Evolutionary conservation across 2,797 vertebrate genomes (phyloP), one percentile per base, ranked within the genome.

Genomic region (Argentina silus): DNA sequence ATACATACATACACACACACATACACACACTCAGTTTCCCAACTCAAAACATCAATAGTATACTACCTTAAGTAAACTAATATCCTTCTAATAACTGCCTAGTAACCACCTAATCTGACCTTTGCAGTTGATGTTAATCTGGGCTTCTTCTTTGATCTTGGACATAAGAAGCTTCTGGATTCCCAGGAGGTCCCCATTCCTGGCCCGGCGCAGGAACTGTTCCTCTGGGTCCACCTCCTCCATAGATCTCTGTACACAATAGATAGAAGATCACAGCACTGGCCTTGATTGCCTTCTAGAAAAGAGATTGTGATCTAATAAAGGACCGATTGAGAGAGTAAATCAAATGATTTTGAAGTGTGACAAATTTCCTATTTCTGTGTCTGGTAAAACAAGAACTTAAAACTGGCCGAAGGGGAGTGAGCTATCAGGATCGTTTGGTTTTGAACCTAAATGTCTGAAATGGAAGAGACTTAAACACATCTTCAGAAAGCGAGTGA

Each of bases 121-220:
- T 97, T 98, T 99, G 91, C 97, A 99, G 83, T 99, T 96, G 74
- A 99, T 95, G 85, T 97, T 92, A 78, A 97, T 92, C 23, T 75
- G 85, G 3, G 82, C 81, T 72, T 95, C 91, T 19, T 92, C 92
- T 83, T 74, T 93, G 56, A 89, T 90, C 84, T 90, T 88, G 55
- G 89, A 91, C 82, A 93, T 86, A 75, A 99, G 87, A 2, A 98
- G 92, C 56, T 67, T 90, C 74, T 92, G 93, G 74, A 98, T 93
- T 60, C 96, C 96, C 0, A 91, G 83, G 67, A 93, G 68, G 53
- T 97, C 95, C 86, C 98, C 98, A 69, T 99, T 98, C 79, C 98
- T 95, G 81, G 97, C 95, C 77, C 92, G 91, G 23, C 81, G 94
- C 62, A 99, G 95, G 89, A 99, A 95, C 73, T 93, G 93, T 51